These are phyloP conservation scores for Bombus sibiricus DNA, from an alignment of 1,140 invertebrate species.

Conservation along the genomic window DNA sequence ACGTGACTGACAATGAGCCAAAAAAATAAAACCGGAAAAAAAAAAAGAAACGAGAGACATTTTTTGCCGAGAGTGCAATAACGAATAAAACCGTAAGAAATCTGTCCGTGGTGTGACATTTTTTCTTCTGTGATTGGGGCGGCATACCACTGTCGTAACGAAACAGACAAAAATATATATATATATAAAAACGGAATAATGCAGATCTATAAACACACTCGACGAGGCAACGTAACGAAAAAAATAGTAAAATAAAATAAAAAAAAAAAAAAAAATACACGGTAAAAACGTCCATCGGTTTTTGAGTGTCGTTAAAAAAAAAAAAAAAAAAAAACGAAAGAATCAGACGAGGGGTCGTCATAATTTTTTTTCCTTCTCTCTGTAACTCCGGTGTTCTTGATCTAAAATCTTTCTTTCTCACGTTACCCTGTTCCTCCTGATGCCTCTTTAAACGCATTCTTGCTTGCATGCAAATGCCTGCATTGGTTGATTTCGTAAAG, in stretches of 20 bases:
- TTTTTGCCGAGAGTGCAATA: constrained; percentile 75
- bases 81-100: constrained; percentile 72
- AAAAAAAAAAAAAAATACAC: constrained; percentile 30
- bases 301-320: constrained; percentile 84
- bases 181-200: constrained; percentile 23
- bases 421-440: constrained; percentile 46
- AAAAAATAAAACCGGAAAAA: constrained; percentile 47
- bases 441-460: constrained; percentile 77
- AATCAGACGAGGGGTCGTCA: constrained; percentile 76
- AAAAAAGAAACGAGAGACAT: constrained; percentile 59
- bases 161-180: constrained; percentile 64
- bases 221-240: constrained; percentile 37
- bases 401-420: constrained; percentile 25
- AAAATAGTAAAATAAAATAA: neutral
- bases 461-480: constrained; percentile 81
- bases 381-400: constrained; percentile 47
- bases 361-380: constrained; percentile 71
- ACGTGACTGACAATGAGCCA: constrained; percentile 67
- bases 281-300: constrained; percentile 83
- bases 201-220: constrained; percentile 37
- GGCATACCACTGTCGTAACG: constrained; percentile 83
- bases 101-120: constrained; percentile 85
- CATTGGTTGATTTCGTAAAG: constrained; percentile 80
- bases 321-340: constrained; percentile 64
- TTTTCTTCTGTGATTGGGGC: constrained; percentile 88